phyloP scores from a whole-genome alignment of 1,140 invertebrate species.

The Bombus terrestris region DNA sequence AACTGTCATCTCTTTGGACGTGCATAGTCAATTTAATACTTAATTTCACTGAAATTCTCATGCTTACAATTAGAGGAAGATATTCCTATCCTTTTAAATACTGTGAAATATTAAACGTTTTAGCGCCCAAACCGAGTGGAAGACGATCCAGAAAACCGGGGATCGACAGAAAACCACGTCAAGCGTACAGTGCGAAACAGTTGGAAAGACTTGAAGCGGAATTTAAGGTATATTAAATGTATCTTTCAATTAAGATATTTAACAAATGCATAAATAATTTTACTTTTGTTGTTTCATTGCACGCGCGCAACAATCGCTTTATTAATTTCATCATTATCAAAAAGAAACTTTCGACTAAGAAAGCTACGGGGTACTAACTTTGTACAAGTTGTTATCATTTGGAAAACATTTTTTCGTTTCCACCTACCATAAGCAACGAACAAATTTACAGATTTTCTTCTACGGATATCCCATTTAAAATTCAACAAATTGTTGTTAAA shows the following conservation, averaged over 20 bases:
- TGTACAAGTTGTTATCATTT: not conserved
- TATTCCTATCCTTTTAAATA: not conserved
- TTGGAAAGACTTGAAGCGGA: constrained; percentile 94
- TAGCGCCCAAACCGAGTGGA: constrained; percentile 90
- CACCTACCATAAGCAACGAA: not conserved
- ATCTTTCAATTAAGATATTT: not conserved
- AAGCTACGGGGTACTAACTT: not conserved
- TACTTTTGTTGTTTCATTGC: not conserved
- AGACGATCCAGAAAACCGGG: constrained; percentile 92
- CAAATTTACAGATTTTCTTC: not conserved
- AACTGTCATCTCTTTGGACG: constrained; percentile 33
- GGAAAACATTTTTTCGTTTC: not conserved
- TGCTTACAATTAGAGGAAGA: not conserved
- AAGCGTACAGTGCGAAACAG: constrained; percentile 97
- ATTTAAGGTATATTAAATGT: constrained; percentile 91
- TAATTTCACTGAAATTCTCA: not conserved
- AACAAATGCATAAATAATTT: not conserved
- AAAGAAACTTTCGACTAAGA: not conserved
- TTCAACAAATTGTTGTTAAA: no score
- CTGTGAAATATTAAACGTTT: not conserved
- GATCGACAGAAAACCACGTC: constrained; percentile 95
- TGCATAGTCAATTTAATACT: constrained; percentile 7
- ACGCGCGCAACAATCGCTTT: not conserved
- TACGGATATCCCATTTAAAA: not conserved
- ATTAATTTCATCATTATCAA: not conserved